A percentile compares a stretch with the other conserved stretches of the same genome.
Evolutionary conservation across 2,888 invertebrate species (phyloP).

Genomic region (Sicus ferrugineus): DNA sequence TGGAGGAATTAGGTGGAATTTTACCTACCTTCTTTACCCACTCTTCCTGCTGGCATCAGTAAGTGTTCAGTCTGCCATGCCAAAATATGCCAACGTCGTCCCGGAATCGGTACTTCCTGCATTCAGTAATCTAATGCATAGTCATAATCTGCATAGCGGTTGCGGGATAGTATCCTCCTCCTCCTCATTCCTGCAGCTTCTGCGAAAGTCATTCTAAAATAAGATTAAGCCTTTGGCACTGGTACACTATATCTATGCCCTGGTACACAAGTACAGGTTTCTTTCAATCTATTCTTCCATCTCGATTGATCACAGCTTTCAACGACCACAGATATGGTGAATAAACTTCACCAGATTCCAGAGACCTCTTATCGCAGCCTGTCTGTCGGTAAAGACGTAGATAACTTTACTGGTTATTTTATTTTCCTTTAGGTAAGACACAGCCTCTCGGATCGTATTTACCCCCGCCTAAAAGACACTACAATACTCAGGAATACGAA

Average conservation of each 20-base stretch:
- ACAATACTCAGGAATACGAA: not conserved
- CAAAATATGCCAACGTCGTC: not conserved
- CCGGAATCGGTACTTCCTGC: not conserved
- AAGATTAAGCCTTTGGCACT: not conserved
- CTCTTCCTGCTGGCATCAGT: not conserved
- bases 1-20: not conserved
- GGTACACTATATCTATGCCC: not conserved
- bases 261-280: too few species aligned
- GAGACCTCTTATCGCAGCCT: too few species aligned
- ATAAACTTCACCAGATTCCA: too few species aligned
- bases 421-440: not conserved
- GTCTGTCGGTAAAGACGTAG: not conserved
- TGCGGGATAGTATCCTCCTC: too few species aligned
- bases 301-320: too few species aligned
- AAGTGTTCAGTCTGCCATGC: not conserved
- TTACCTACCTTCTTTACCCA: not conserved
- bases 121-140: too few species aligned
- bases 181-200: slow-evolving; percentile 3
- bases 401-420: not conserved
- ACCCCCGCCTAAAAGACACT: not conserved
- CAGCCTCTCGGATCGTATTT: not conserved
- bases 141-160: too few species aligned
- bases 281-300: too few species aligned
- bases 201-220: not conserved
- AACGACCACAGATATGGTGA: too few species aligned